Conservation (phyloP, 1,140 invertebrate species). For the Diabrotica undecimpunctata region DNA sequence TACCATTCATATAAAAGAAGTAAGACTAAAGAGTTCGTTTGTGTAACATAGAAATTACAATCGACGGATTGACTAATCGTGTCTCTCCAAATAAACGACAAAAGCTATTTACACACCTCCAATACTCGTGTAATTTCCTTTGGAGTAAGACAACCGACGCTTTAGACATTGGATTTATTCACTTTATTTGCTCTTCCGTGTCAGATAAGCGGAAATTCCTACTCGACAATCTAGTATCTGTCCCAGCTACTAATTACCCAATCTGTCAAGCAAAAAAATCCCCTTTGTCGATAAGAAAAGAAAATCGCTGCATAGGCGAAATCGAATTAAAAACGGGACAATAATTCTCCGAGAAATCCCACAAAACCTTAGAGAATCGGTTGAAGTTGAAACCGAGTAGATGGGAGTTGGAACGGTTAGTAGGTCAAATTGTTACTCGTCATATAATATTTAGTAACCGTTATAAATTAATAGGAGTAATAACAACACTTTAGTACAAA, state of each 20-base stretch:
- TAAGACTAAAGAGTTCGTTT: no score
- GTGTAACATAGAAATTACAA: no score
- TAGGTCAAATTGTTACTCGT: background rate
- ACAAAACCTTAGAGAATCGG: background rate
- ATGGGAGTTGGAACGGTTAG: background rate
- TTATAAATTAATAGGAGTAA: no score
- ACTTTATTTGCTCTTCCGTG: background rate
- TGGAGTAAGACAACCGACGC: background rate
- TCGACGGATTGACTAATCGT: no score
- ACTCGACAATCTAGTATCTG: background rate
- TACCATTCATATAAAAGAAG: no score
- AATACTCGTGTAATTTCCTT: background rate
- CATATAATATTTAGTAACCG: no score
- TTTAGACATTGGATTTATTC: background rate
- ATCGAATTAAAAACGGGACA: conserved; percentile 13
- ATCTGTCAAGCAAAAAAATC: background rate
- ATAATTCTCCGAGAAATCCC: conserved; percentile 8
- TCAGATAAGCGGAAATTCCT: background rate
- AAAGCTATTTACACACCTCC: no score
- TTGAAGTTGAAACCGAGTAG: background rate
- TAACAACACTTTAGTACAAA: no score
- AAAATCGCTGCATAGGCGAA: conserved; percentile 13
- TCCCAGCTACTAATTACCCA: background rate
- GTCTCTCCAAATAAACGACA: no score
- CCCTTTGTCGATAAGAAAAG: background rate